Percentiles rank a stretch among this genome's conserved stretches.
Evolutionary conservation across 2,113 vertebrate genomes (phyloP).

Genomic region (Neofelis nebulosa): DNA sequence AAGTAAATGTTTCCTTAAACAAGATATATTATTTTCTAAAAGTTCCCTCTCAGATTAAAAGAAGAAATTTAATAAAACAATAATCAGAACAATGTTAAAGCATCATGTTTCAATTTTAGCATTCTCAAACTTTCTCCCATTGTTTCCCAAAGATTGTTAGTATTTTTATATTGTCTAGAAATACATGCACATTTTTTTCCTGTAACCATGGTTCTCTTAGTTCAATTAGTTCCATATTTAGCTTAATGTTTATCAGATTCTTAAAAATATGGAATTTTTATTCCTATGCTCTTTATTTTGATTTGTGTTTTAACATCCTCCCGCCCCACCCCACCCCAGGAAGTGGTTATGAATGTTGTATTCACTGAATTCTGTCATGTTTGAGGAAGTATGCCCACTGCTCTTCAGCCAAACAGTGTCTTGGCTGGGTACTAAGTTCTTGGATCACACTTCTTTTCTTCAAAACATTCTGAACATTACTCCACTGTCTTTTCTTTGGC

Average conservation of each 20-base stretch:
- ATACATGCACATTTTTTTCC: not conserved
- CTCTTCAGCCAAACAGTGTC: not conserved
- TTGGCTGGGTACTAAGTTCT: not conserved
- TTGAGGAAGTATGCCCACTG: not conserved
- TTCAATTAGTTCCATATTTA: not conserved
- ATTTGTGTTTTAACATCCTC: not conserved
- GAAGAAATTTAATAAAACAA: not conserved
- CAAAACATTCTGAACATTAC: not conserved
- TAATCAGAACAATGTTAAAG: not conserved
- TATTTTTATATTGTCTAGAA: constrained; percentile 28
- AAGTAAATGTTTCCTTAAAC: not conserved
- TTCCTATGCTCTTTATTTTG: not conserved
- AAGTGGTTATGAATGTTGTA: not conserved
- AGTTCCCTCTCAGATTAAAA: not conserved
- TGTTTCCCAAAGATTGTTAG: not conserved
- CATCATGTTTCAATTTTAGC: not conserved
- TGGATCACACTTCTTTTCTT: not conserved
- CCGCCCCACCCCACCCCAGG: rapidly evolving
- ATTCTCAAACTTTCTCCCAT: not conserved
- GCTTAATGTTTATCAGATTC: not conserved
- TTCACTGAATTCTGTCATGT: not conserved
- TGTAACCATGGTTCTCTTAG: not conserved
- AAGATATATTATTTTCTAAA: not conserved
- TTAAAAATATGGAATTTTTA: not conserved
- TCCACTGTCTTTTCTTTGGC: not conserved